Conservation (phyloP, 2,888 invertebrate genomes). For the Lithophane socia region DNA sequence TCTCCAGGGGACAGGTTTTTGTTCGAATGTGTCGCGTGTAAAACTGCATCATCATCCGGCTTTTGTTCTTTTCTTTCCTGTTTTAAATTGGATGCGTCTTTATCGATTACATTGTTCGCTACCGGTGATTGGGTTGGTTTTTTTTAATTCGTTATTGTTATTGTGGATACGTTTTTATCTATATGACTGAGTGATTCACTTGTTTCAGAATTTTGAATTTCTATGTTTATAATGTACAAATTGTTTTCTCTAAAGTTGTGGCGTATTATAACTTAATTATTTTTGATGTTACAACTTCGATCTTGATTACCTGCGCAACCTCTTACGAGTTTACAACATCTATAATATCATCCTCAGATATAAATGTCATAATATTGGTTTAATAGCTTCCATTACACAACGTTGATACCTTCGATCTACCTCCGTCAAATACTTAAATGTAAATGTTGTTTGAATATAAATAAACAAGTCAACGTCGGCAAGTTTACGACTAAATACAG, state of each 20-base stretch:
- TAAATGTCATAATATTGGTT: conserved; percentile 46
- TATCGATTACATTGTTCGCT: conserved; percentile 83
- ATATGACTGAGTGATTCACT: conserved; percentile 32
- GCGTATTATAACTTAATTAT: background rate
- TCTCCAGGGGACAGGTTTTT: conserved; percentile 69
- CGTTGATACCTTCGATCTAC: conserved; percentile 19
- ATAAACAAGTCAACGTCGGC: conserved; percentile 15
- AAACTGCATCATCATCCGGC: conserved; percentile 79
- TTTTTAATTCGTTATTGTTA: conserved; percentile 36
- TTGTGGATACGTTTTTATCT: conserved; percentile 33
- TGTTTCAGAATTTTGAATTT: conserved; percentile 1
- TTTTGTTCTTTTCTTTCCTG: conserved; percentile 78
- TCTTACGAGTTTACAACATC: conserved; percentile 27
- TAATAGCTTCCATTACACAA: conserved; percentile 41
- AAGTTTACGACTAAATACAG: conserved; percentile 42
- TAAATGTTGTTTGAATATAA: conserved; percentile 31
- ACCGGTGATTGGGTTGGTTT: conserved; percentile 72
- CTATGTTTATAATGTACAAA: background rate
- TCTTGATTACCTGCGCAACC: conserved; percentile 35
- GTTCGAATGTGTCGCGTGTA: conserved; percentile 68
- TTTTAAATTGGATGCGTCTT: conserved; percentile 82
- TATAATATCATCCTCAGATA: conserved; percentile 28
- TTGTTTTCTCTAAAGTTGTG: background rate
- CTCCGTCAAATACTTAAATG: conserved; percentile 20
- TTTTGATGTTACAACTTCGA: conserved; percentile 29